Conservation (phyloP, 2,113 vertebrate genomes). For the Lamprotornis superbus region DNA sequence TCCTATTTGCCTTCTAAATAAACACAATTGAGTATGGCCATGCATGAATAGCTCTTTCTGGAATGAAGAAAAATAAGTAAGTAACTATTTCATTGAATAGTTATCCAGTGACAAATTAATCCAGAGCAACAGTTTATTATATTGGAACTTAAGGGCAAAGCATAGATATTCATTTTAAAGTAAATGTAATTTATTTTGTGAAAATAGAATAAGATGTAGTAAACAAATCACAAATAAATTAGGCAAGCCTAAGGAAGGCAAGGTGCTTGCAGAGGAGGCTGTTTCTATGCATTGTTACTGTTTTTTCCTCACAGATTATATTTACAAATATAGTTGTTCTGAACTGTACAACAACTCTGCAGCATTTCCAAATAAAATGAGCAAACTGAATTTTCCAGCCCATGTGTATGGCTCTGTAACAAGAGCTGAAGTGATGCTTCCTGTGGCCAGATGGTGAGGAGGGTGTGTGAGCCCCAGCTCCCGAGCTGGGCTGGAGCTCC, state of each 20-base stretch:
- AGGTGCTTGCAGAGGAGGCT: not conserved
- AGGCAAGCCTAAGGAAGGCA: not conserved
- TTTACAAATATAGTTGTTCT: not conserved
- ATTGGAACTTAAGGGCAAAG: not conserved
- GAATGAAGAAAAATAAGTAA: not conserved
- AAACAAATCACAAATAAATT: not conserved
- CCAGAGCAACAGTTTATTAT: not conserved
- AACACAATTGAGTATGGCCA: not conserved
- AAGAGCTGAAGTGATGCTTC: not conserved
- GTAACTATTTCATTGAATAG: not conserved
- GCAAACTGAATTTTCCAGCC: not conserved
- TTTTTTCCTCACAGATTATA: not conserved
- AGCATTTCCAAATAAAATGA: not conserved
- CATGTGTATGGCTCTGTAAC: not conserved
- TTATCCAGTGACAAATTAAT: not conserved
- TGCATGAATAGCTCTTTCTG: not conserved
- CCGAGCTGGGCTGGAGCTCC: conserved; percentile 52
- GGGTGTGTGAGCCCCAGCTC: not conserved
- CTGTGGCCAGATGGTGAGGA: conserved; percentile 20
- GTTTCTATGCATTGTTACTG: not conserved
- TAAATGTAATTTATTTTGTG: not conserved
- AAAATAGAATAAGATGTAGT: not conserved
- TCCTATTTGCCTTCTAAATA: not conserved
- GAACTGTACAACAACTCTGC: not conserved
- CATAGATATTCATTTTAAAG: not conserved